Percentiles rank a stretch among this genome's conserved stretches.
Conservation (phyloP, 2,888 invertebrate species). For the Griposia aprilina region DNA sequence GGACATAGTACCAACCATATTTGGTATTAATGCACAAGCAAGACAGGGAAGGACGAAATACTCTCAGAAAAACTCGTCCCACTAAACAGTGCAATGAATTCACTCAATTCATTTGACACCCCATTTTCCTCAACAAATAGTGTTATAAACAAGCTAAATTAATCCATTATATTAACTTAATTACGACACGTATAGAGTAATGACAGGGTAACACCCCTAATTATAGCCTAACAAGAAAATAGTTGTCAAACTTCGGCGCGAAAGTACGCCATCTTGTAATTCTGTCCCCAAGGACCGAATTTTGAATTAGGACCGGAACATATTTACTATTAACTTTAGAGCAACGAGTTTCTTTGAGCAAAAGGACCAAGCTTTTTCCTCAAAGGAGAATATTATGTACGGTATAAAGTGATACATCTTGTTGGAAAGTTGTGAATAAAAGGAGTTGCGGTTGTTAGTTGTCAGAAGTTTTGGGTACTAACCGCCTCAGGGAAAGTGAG, state of each 20-base stretch:
- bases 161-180: slow-evolving; percentile 39
- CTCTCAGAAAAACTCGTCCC: slow-evolving; percentile 1
- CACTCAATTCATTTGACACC: background rate
- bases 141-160: slow-evolving; percentile 47
- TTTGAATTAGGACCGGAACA: slow-evolving; percentile 53
- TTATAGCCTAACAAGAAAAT: slow-evolving; percentile 66
- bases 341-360: slow-evolving; percentile 43
- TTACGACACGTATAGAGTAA: slow-evolving; percentile 50
- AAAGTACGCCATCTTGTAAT: slow-evolving; percentile 60
- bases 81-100: slow-evolving; percentile 11
- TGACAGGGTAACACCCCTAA: slow-evolving; percentile 55
- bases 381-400: slow-evolving; percentile 40
- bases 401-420: slow-evolving; percentile 53
- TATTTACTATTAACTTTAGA: slow-evolving; percentile 53
- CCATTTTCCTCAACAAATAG: slow-evolving; percentile 33
- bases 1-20: too few species aligned
- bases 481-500: slow-evolving; percentile 26
- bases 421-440: slow-evolving; percentile 46
- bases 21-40: background rate
- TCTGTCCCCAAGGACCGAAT: slow-evolving; percentile 41
- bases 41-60: slow-evolving; percentile 1
- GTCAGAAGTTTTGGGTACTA: slow-evolving; percentile 44
- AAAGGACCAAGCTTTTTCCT: slow-evolving; percentile 41
- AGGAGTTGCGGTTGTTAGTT: slow-evolving; percentile 33
- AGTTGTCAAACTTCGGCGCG: slow-evolving; percentile 53